Conservation (phyloP, 2,888 invertebrate species). For the Thyatira batis region DNA sequence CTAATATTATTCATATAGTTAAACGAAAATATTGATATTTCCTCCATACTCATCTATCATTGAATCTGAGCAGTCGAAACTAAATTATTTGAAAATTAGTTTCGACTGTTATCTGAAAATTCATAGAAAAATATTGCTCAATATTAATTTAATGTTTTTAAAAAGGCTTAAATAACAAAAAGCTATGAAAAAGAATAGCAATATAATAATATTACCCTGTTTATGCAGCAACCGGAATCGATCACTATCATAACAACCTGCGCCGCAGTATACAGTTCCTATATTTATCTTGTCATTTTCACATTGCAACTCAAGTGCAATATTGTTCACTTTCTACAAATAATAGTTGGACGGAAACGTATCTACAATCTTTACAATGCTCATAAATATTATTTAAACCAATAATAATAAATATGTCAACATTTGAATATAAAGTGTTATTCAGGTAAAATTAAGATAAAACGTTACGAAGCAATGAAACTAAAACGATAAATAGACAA, state of each 20-base stretch:
- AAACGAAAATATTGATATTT: neutral
- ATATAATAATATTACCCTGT: too few relatives aligned
- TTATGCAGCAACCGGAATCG: neutral
- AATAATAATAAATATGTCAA: neutral
- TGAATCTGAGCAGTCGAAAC: too few relatives aligned
- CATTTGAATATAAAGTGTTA: neutral
- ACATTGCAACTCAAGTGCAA: neutral
- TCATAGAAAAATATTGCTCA: too few relatives aligned
- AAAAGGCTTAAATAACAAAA: too few relatives aligned
- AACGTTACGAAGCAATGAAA: neutral
- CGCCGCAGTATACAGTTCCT: constrained; percentile 15
- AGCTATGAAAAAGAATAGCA: too few relatives aligned
- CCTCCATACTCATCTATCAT: too few relatives aligned
- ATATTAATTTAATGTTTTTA: too few relatives aligned
- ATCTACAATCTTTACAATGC: neutral
- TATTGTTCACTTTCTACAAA: neutral
- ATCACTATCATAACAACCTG: constrained; percentile 10
- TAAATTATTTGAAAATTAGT: too few relatives aligned
- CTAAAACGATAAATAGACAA: neutral
- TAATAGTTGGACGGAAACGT: neutral
- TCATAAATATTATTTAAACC: neutral
- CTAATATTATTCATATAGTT: neutral
- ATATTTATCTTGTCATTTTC: constrained; percentile 14
- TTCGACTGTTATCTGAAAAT: too few relatives aligned
- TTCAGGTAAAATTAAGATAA: neutral